phyloP scores from a whole-genome alignment of 2,888 invertebrate genomes.

The Rhagium mordax region DNA sequence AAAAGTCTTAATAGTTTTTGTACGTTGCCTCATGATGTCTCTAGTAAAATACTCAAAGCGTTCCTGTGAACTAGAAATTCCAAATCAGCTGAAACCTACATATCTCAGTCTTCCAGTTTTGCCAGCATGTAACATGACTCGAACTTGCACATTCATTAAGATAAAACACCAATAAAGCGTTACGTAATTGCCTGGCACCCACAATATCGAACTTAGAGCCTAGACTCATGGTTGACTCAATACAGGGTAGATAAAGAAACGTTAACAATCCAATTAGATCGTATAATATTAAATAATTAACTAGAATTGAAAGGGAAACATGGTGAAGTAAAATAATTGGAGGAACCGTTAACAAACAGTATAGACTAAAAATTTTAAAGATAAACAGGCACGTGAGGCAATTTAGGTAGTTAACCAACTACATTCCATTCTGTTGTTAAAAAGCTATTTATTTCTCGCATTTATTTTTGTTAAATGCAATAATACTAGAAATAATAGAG shows the following conservation, averaged over 20 bases:
- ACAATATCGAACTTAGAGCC: not conserved
- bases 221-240: not conserved
- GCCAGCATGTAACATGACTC: not conserved
- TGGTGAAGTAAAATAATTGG: too few species aligned
- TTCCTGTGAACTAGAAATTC: not conserved
- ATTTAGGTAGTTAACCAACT: too few species aligned
- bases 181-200: conserved; percentile 3
- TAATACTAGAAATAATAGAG: too few species aligned
- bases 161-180: conserved; percentile 5
- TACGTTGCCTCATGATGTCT: too few species aligned
- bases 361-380: too few species aligned
- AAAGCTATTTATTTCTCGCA: too few species aligned
- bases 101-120: not conserved
- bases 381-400: too few species aligned
- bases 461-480: too few species aligned
- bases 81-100: not conserved
- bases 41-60: not conserved
- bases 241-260: not conserved
- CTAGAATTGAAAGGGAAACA: not conserved
- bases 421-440: too few species aligned
- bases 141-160: not conserved
- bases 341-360: too few species aligned
- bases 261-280: not conserved
- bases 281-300: not conserved
- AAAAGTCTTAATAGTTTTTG: too few species aligned